Evolutionary conservation across 2,113 vertebrate genomes (phyloP), one percentile per base, ranked within the genome.

Genomic region (Labrus mixtus): DNA sequence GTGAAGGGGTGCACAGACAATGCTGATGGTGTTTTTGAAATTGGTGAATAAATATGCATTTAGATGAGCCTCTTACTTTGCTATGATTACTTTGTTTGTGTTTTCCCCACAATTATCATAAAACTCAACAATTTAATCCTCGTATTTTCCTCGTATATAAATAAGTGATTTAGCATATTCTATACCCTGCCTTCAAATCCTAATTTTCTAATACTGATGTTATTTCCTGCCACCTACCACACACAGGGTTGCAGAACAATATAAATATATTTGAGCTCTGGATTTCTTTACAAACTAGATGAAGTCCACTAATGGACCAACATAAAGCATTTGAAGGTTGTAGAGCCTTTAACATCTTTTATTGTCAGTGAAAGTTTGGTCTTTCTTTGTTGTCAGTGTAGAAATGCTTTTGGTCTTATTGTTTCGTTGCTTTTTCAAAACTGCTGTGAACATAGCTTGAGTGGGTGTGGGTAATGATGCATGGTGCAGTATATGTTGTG

Each of bases 31-130:
- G 45, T 74, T 79, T 81, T 76, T 72, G 39, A 61, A 87, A 79
- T n/a, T 61, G 61, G 17, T 60, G 58, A 90, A 71, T 79, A 79
- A 83, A 83, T 86, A 66, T 78, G 58, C 79, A 86, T 83, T 85
- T 69, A 75, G 43, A 88, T 74, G 37, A 81, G 73, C 61, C 41
- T 80, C 20, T 58, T 71, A 62, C 51, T 87, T 76, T 75, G 50
- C 63, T 39, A n/a, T 53, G 51, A 60, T 81, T 15, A 53, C 54
- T 82, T 61, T 25, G 20, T 78, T 16, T 45, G 7, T 46, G 17
- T 64, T 39, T 55, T 16, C 23, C 13, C 41, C 50, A 55, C 57
- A 60, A 36, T 82, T 69, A 79, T 75, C 22, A 53, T 15, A 4
- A 61, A 65, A 29, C 39, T 72, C 5, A 64, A 60, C 60, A n/a